Evolutionary conservation across 2,797 vertebrate genomes (phyloP).

Genomic region (Cygnus olor): DNA sequence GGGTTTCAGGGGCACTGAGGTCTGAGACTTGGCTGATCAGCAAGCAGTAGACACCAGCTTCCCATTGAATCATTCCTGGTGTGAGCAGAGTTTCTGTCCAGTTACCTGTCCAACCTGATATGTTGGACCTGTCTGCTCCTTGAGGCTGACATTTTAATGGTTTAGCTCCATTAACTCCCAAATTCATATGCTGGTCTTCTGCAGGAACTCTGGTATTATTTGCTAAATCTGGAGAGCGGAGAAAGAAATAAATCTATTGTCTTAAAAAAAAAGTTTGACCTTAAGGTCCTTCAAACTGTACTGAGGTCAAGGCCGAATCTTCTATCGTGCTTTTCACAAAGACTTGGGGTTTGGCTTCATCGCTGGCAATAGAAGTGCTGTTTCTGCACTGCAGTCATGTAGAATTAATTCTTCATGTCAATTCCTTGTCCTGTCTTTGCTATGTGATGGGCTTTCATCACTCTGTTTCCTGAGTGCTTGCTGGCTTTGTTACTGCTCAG

Average conservation of each 20-base stretch:
- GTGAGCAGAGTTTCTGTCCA: not conserved
- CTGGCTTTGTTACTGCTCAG: not conserved
- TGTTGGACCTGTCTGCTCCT: not conserved
- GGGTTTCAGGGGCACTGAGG: not conserved
- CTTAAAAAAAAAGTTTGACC: not conserved
- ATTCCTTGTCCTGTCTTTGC: not conserved
- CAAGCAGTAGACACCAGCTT: not conserved
- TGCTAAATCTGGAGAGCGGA: not conserved
- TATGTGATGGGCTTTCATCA: not conserved
- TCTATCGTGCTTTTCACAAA: not conserved
- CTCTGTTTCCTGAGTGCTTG: not conserved
- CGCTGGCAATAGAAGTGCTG: no score
- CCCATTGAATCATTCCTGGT: not conserved
- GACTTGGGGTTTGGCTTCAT: not conserved
- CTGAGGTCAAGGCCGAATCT: not conserved
- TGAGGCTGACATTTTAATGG: not conserved
- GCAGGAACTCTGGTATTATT: not conserved
- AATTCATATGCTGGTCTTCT: not conserved
- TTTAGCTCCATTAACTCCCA: not conserved
- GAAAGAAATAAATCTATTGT: not conserved
- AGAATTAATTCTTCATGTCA: not conserved
- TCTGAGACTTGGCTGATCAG: not conserved
- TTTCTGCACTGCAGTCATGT: not conserved
- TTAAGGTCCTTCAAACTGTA: not conserved
- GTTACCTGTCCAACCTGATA: not conserved